Evolutionary conservation across 2,888 invertebrate species (phyloP), one percentile per base, ranked within the genome.

Genomic region (Tenthredo distinguenda): DNA sequence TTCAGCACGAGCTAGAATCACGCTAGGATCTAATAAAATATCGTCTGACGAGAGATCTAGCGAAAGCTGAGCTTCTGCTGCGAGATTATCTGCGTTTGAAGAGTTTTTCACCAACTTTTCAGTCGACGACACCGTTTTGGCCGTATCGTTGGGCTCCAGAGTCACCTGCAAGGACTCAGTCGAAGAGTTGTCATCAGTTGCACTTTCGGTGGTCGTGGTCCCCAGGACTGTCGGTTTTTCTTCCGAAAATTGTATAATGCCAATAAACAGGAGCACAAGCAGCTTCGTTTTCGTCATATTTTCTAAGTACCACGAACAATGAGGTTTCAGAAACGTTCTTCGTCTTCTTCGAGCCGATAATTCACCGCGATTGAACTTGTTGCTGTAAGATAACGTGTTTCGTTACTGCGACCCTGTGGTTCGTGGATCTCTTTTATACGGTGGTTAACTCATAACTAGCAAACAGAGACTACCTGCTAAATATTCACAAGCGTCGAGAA

Each of bases 21-120:
- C 68, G 34, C 87, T 88, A 0, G 91, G 90, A 85, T 90, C 90
- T 21, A 90, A 43, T 0, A 89, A 71, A 37, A 90, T 86, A 68
- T 90, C 90, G n/a, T 88, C 85, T 2, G 88, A 88, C 15, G 88
- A 77, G 1, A 89, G 71, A 86, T 88, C 89, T 1, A 88, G 86
- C 10, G 89, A 88, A 47, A 87, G 85, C 68, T 88, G 58, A 34
- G 18, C 34, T 15, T 72, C n/a, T 31, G 15, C 10, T 82, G 82
- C n/a, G 18, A 5, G 43, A 21, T 58, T 6, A 58, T 81, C 62
- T 6, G 18, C 43, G 86, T 68, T 10, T 3, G 83, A 43, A 10
- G 84, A 40, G n/a, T 47, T 62, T 50, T 83, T 47, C 9, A 3
- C 12, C 40, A 9, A 37, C 37, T 47, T 47, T 58, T 62, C 58